A percentile compares a stretch with the other conserved stretches of the same genome.
phyloP scores from a whole-genome alignment of 2,888 invertebrate species.

The Willowsia nigromaculata region DNA sequence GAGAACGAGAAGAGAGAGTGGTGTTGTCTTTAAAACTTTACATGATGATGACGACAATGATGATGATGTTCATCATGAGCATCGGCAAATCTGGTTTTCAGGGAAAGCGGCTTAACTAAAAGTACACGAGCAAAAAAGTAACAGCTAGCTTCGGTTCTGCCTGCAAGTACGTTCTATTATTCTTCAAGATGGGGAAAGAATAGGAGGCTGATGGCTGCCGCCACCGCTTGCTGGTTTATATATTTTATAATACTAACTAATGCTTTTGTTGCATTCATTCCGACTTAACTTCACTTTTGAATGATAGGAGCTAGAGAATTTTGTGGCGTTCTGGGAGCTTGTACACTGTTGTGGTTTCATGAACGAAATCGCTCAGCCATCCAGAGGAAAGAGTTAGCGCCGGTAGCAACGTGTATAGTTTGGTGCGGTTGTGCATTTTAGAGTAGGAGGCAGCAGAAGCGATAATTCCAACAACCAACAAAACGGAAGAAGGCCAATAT shows the following conservation, averaged over 20 bases:
- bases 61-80: slow-evolving; percentile 9
- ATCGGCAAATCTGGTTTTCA: slow-evolving; percentile 54
- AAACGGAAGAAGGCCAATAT: slow-evolving; percentile 17
- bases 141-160: neutral
- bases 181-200: slow-evolving; percentile 14
- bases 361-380: slow-evolving; percentile 31
- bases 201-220: neutral
- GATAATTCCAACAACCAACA: slow-evolving; percentile 54
- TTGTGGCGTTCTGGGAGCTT: slow-evolving; percentile 50
- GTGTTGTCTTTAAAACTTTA: slow-evolving; percentile 31
- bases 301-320: slow-evolving; percentile 42
- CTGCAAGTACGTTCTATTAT: neutral
- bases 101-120: slow-evolving; percentile 62
- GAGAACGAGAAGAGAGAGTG: neutral
- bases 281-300: slow-evolving; percentile 39
- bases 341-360: slow-evolving; percentile 43
- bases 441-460: neutral
- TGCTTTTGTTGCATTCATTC: slow-evolving; percentile 43
- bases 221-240: neutral
- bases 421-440: neutral
- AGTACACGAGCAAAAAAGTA: neutral
- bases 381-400: slow-evolving; percentile 5
- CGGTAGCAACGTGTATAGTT: neutral
- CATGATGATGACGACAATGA: slow-evolving; percentile 32
- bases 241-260: slow-evolving; percentile 28